Evolutionary conservation across 1,140 invertebrate genomes (phyloP).

Genomic region (Rhizoglyphus robini): DNA sequence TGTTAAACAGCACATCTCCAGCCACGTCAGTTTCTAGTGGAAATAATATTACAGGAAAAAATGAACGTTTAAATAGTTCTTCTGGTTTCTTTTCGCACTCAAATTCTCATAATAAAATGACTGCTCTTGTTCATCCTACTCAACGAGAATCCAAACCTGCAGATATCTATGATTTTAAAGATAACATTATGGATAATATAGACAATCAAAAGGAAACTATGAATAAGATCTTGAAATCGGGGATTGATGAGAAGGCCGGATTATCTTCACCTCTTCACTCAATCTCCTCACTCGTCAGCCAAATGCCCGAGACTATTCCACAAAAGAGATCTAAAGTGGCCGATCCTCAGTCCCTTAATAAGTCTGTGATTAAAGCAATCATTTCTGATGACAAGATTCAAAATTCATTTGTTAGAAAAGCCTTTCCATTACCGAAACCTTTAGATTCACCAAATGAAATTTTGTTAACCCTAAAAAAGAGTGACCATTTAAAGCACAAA

Average conservation of each 20-base stretch:
- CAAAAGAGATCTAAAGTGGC: background rate
- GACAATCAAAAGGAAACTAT: background rate
- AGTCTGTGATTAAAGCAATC: too few relatives aligned
- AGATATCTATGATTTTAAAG: constrained; percentile 13
- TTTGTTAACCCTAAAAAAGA: background rate
- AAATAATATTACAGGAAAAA: background rate
- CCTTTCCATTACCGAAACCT: background rate
- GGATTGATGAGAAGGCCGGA: background rate
- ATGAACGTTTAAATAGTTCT: background rate
- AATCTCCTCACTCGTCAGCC: background rate
- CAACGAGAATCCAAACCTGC: background rate
- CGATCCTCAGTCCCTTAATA: background rate
- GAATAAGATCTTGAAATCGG: background rate
- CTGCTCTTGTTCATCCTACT: constrained; percentile 5
- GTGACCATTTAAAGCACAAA: background rate
- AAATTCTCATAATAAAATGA: background rate
- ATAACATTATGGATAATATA: background rate
- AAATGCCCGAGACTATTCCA: background rate
- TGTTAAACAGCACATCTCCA: background rate
- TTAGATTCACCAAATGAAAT: background rate
- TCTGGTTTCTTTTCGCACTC: background rate
- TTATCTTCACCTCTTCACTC: background rate
- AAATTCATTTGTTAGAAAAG: too few relatives aligned
- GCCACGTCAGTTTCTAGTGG: too few relatives aligned
- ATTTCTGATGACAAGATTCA: too few relatives aligned